A percentile compares a stretch with the other conserved stretches of the same genome.
Evolutionary conservation across 2,113 vertebrate genomes (phyloP).

Genomic region (Vicugna pacos): DNA sequence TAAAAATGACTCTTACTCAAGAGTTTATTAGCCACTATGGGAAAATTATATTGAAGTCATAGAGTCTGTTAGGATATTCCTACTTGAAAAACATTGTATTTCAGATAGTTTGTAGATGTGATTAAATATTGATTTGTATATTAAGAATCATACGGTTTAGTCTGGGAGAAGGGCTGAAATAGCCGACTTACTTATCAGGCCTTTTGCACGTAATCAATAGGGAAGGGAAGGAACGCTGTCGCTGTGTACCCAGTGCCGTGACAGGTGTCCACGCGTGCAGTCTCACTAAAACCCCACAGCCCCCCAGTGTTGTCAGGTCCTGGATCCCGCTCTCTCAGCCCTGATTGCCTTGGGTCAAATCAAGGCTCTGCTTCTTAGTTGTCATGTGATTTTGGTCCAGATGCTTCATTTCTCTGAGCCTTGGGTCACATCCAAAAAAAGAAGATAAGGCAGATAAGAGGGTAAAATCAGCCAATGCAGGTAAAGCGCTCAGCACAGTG

Average conservation of each 20-base stretch:
- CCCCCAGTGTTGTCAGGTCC: neutral
- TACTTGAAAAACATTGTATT: slow-evolving; percentile 58
- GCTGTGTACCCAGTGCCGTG: neutral
- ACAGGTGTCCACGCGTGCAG: neutral
- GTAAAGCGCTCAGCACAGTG: neutral
- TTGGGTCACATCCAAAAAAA: neutral
- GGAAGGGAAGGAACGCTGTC: neutral
- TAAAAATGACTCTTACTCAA: slow-evolving; percentile 66
- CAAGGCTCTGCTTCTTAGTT: neutral
- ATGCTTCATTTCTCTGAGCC: slow-evolving; percentile 31
- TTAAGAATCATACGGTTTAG: slow-evolving; percentile 66
- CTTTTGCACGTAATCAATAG: neutral
- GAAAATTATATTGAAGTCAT: slow-evolving; percentile 60
- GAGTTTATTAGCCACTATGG: slow-evolving; percentile 38
- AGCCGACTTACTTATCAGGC: slow-evolving; percentile 1
- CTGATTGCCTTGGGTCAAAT: neutral
- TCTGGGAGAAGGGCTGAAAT: slow-evolving; percentile 32
- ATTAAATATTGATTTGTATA: slow-evolving; percentile 73
- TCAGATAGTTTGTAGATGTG: slow-evolving; percentile 64
- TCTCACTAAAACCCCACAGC: neutral
- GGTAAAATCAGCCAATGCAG: neutral
- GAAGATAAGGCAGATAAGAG: neutral
- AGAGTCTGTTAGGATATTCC: slow-evolving; percentile 53
- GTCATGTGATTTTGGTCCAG: neutral
- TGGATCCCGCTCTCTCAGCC: neutral